Conservation (phyloP, 2,888 invertebrate genomes). For the Eueremaeus valkanovi region DNA sequence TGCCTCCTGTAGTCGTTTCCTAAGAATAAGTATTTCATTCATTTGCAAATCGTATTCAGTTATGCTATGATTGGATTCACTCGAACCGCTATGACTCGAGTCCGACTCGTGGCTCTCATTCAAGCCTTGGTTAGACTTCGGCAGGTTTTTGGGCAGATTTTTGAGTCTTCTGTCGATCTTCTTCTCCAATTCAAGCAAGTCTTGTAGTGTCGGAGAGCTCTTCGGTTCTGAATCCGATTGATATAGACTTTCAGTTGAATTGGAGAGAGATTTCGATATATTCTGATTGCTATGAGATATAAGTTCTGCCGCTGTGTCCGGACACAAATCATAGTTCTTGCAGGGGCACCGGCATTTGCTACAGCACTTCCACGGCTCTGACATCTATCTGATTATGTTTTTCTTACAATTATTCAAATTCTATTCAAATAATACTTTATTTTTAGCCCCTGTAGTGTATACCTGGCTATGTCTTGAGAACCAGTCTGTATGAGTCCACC, state of each 20-base stretch:
- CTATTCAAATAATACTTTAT: too few relatives aligned
- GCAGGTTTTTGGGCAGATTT: neutral
- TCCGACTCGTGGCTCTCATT: neutral
- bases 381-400: too few relatives aligned
- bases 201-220: neutral
- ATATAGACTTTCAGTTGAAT: neutral
- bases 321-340: slow-evolving; percentile 16
- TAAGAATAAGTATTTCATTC: slow-evolving; percentile 8
- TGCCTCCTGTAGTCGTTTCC: slow-evolving; percentile 19
- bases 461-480: too few relatives aligned
- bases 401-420: too few relatives aligned
- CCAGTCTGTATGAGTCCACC: too few relatives aligned
- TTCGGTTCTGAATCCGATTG: neutral
- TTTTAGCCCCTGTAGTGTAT: too few relatives aligned
- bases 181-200: neutral
- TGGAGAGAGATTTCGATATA: neutral
- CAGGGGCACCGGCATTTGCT: slow-evolving; percentile 8
- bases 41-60: neutral
- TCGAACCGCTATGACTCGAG: neutral
- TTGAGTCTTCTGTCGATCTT: neutral
- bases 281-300: neutral
- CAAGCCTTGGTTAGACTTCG: neutral
- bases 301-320: neutral
- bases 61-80: neutral
- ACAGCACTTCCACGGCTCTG: slow-evolving; percentile 21